Evolutionary conservation across 2,113 vertebrate genomes (phyloP).

Genomic region (Syngnathus typhle): DNA sequence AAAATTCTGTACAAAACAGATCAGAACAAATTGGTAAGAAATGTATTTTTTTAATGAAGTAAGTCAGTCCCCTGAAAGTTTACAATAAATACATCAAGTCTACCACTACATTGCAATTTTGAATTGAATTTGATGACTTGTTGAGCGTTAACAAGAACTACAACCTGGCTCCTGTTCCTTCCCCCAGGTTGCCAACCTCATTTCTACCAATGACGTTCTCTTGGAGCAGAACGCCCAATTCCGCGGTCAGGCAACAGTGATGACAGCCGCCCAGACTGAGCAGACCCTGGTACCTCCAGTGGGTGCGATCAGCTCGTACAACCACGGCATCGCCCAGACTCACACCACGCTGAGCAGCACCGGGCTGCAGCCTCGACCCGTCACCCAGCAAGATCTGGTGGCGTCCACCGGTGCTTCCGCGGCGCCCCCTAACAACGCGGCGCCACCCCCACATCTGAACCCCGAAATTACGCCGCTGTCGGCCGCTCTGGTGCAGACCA

Average conservation of each 20-base stretch:
- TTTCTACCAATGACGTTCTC: slow-evolving; percentile 94
- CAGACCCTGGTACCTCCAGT: slow-evolving; percentile 85
- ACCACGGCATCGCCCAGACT: slow-evolving; percentile 94
- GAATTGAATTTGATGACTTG: too few species aligned
- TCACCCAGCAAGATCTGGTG: slow-evolving; percentile 89
- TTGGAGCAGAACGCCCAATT: slow-evolving; percentile 97
- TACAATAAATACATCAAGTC: too few species aligned
- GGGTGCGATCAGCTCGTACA: slow-evolving; percentile 89
- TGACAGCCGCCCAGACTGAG: slow-evolving; percentile 83
- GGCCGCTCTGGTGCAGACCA: slow-evolving; percentile 90
- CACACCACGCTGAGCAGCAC: slow-evolving; percentile 97
- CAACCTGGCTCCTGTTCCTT: not conserved
- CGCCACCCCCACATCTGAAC: slow-evolving; percentile 78
- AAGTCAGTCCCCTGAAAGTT: too few species aligned
- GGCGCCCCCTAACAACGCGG: slow-evolving; percentile 76
- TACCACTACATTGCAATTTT: too few species aligned
- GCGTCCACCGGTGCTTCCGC: slow-evolving; percentile 78
- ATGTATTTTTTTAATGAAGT: too few species aligned
- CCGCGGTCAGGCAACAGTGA: slow-evolving; percentile 91
- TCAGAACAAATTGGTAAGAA: too few species aligned
- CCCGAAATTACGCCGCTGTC: slow-evolving; percentile 90
- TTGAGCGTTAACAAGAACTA: not conserved
- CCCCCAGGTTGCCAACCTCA: slow-evolving; percentile 83
- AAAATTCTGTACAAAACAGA: not conserved
- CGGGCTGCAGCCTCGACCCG: slow-evolving; percentile 85